Percentiles rank a stretch among this genome's conserved stretches.
Evolutionary conservation across 2,888 invertebrate species (phyloP).

Genomic region (Meliscaeva auricollis): DNA sequence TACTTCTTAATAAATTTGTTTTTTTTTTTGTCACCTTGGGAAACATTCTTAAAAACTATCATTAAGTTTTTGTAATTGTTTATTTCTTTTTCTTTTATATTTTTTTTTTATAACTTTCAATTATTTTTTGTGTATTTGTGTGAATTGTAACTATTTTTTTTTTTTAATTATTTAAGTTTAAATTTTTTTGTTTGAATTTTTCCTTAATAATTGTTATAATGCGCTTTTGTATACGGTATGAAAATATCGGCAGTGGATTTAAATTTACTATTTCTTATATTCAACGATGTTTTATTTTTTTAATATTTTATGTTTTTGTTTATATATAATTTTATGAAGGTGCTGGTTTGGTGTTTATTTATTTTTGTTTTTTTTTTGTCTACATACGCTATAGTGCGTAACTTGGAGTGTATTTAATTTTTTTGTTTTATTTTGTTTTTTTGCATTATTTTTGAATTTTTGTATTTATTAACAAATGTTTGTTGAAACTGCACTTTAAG

Average conservation of each 20-base stretch:
- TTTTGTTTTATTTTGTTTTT: slow-evolving; percentile 18
- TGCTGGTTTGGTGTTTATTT: slow-evolving; percentile 69
- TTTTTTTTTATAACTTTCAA: slow-evolving; percentile 9
- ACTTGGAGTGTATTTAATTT: slow-evolving; percentile 27
- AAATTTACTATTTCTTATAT: slow-evolving; percentile 71
- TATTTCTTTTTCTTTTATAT: background rate
- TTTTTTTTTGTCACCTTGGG: slow-evolving; percentile 42
- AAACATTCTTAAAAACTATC: slow-evolving; percentile 56
- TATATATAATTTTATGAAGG: slow-evolving; percentile 45
- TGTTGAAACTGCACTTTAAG: slow-evolving; percentile 57
- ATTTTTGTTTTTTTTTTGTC: slow-evolving; percentile 23
- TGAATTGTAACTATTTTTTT: slow-evolving; percentile 45
- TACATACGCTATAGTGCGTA: slow-evolving; percentile 45
- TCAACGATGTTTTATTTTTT: slow-evolving; percentile 42
- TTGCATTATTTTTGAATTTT: no score
- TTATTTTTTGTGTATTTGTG: slow-evolving; percentile 31
- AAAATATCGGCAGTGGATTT: slow-evolving; percentile 76
- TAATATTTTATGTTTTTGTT: slow-evolving; percentile 10
- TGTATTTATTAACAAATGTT: background rate
- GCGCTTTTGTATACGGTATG: slow-evolving; percentile 75
- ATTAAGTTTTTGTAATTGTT: slow-evolving; percentile 48
- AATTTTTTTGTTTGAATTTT: slow-evolving; percentile 6
- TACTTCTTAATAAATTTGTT: slow-evolving; percentile 6
- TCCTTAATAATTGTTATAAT: slow-evolving; percentile 28
- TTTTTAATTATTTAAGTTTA: background rate